A percentile compares a stretch with the other conserved stretches of the same genome.
These are phyloP conservation scores for Caerostris darwini DNA, from an alignment of 1,140 invertebrate species.

Conservation along the genomic window DNA sequence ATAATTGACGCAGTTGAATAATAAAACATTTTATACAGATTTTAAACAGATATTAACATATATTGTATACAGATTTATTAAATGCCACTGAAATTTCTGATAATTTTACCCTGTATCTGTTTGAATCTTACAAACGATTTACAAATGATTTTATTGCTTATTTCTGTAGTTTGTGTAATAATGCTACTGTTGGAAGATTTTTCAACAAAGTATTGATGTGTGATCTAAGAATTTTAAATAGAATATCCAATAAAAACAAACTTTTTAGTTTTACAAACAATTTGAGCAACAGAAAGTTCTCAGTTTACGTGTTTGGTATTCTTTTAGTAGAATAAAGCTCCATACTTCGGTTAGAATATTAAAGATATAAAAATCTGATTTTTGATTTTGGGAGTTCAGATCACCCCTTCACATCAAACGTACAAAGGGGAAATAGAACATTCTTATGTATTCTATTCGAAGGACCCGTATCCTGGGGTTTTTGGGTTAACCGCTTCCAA, in stretches of 20 bases:
- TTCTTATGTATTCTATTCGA: slow-evolving; percentile 3
- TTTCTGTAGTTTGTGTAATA: too few relatives aligned
- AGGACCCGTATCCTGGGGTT: slow-evolving; percentile 33
- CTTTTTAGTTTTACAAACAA: neutral
- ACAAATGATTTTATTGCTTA: too few relatives aligned
- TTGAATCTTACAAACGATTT: too few relatives aligned
- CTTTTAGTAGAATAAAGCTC: neutral
- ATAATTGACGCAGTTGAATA: too few relatives aligned
- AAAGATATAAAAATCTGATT: slow-evolving; percentile 34
- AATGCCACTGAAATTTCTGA: too few relatives aligned
- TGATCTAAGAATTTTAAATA: too few relatives aligned
- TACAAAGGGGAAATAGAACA: slow-evolving; percentile 2
- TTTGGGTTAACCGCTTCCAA: slow-evolving; percentile 24
- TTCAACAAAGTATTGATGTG: too few relatives aligned
- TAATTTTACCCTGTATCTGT: too few relatives aligned
- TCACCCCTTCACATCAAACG: neutral
- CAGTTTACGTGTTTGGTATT: neutral
- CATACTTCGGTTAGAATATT: slow-evolving; percentile 11
- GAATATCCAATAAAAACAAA: neutral
- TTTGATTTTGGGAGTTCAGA: neutral
- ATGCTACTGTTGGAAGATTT: too few relatives aligned
- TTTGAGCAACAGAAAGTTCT: neutral
- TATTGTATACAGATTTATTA: too few relatives aligned
- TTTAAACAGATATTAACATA: too few relatives aligned
- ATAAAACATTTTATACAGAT: too few relatives aligned